phyloP scores from a whole-genome alignment of 2,797 vertebrate species.

The Brachymystax lenok region DNA sequence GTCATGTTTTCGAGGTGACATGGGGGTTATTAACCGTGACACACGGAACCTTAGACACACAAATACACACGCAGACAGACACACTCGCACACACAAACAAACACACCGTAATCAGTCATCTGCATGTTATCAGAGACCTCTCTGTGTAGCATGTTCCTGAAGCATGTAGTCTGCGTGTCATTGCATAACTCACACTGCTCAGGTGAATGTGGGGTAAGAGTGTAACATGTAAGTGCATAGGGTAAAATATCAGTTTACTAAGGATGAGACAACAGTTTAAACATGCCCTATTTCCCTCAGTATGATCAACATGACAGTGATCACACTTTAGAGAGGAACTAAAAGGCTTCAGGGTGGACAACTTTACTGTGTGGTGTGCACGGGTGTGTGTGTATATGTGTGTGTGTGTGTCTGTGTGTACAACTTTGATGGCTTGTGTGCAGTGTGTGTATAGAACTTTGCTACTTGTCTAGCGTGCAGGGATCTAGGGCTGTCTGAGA shows the following conservation, averaged over 20 bases:
- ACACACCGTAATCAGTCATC: background rate
- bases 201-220: background rate
- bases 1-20: constrained; percentile 35
- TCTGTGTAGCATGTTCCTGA: background rate
- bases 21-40: constrained; percentile 26
- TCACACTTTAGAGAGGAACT: background rate
- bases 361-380: background rate
- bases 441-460: background rate
- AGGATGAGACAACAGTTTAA: too few species aligned
- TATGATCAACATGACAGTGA: background rate
- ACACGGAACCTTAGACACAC: constrained; percentile 23
- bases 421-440: background rate
- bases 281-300: too few species aligned
- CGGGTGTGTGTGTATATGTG: background rate
- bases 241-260: background rate
- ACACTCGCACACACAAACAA: background rate
- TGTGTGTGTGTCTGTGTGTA: constrained; percentile 1
- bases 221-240: background rate
- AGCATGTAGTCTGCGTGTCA: background rate
- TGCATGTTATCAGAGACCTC: background rate
- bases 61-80: constrained; percentile 1
- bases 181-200: background rate
- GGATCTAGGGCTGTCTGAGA: background rate
- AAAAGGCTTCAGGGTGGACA: background rate
- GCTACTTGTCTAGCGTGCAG: constrained; percentile 11